Evolutionary conservation across 1,140 invertebrate genomes (phyloP).

Genomic region (Phenacoccus solenopsis): DNA sequence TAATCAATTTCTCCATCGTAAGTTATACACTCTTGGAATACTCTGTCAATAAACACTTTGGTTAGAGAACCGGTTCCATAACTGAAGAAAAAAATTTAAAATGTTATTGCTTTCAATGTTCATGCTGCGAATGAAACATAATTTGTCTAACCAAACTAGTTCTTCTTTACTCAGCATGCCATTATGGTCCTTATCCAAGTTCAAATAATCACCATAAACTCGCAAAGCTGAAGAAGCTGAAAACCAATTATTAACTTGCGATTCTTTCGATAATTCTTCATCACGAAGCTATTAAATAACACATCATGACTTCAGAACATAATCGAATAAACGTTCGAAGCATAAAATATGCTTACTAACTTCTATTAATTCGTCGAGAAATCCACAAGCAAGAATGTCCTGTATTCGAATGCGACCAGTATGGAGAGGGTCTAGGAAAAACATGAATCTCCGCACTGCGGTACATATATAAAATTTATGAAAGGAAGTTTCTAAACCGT

Average conservation of each 20-base stretch:
- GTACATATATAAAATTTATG: conserved; percentile 94
- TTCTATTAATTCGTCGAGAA: conserved; percentile 83
- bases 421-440: conserved; percentile 81
- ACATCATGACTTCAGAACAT: not conserved
- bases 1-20: conserved; percentile 97
- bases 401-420: conserved; percentile 79
- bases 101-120: conserved; percentile 21
- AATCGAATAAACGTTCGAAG: too few species aligned
- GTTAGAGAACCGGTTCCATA: conserved; percentile 88
- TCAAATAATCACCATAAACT: conserved; percentile 87
- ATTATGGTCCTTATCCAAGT: conserved; percentile 87
- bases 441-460: conserved; percentile 87
- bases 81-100: conserved; percentile 34
- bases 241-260: conserved; percentile 88
- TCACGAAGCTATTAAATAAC: conserved; percentile 50
- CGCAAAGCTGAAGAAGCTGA: conserved; percentile 76
- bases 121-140: conserved; percentile 12
- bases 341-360: conserved; percentile 32
- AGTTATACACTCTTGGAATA: conserved; percentile 90
- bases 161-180: conserved; percentile 87
- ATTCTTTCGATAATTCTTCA: conserved; percentile 66
- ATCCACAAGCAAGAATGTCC: conserved; percentile 80
- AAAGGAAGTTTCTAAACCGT: conserved; percentile 83
- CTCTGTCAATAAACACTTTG: conserved; percentile 75
- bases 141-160: conserved; percentile 55